These are phyloP conservation scores for Eupristina koningsbergeri DNA, from an alignment of 1,140 invertebrate species.

Conservation along the genomic window DNA sequence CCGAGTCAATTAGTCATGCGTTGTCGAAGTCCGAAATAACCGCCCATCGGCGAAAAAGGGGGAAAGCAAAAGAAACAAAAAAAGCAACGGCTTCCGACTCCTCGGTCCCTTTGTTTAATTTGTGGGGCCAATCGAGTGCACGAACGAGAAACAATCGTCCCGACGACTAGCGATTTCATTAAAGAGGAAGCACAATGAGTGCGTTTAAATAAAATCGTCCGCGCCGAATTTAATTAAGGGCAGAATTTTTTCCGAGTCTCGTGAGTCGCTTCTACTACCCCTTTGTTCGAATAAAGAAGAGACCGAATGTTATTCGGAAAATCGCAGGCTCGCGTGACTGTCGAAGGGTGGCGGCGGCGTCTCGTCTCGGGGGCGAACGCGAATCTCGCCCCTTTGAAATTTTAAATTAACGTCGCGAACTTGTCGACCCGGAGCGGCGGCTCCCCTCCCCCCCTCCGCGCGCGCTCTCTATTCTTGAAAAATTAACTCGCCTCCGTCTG, in stretches of 20 bases:
- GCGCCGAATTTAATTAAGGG: slow-evolving; percentile 37
- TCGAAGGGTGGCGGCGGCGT: neutral
- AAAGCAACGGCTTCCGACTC: neutral
- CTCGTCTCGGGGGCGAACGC: neutral
- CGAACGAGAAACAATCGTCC: neutral
- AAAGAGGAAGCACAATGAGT: neutral
- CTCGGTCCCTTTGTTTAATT: slow-evolving; percentile 6
- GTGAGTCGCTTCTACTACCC: too few species aligned
- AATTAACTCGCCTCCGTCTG: slow-evolving; percentile 26
- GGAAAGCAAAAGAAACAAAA: too few species aligned
- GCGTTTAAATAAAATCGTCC: slow-evolving; percentile 38
- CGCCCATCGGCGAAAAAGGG: too few species aligned
- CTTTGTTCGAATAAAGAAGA: neutral
- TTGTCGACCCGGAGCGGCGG: neutral
- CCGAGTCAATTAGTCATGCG: slow-evolving; percentile 35
- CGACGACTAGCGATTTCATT: neutral
- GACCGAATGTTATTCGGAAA: neutral
- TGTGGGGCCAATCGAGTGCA: neutral
- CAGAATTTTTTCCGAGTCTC: neutral
- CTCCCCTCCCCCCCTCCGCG: too few species aligned
- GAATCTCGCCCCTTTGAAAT: slow-evolving; percentile 29
- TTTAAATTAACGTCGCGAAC: slow-evolving; percentile 43
- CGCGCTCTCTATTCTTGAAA: slow-evolving; percentile 35
- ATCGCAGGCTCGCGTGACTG: neutral
- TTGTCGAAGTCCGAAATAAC: slow-evolving; percentile 26